phyloP scores from a whole-genome alignment of 2,888 invertebrate species.

The Xestia sexstrigata region DNA sequence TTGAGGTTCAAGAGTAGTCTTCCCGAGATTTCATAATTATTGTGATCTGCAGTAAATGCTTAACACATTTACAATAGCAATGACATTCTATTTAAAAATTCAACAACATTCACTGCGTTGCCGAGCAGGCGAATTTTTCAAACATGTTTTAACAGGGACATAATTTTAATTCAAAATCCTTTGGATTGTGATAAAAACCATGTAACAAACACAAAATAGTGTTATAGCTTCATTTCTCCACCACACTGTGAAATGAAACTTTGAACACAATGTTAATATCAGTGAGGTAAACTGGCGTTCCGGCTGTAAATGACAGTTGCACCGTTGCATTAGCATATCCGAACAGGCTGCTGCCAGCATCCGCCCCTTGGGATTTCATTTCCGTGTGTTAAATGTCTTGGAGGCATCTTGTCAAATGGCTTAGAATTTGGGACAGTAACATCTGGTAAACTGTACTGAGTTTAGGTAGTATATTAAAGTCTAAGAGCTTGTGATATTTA shows the following conservation, averaged over 20 bases:
- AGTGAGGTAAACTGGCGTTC: constrained; percentile 24
- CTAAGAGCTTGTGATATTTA: background rate
- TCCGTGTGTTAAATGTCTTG: constrained; percentile 56
- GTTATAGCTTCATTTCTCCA: background rate
- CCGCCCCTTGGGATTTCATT: constrained; percentile 53
- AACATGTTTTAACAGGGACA: background rate
- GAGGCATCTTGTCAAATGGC: constrained; percentile 47
- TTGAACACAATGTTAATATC: constrained; percentile 35
- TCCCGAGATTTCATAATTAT: background rate
- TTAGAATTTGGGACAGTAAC: constrained; percentile 39
- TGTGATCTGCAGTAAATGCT: background rate
- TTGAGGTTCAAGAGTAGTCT: background rate
- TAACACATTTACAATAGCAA: background rate
- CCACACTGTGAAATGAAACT: constrained; percentile 6
- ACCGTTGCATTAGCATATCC: constrained; percentile 50
- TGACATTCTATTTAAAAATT: background rate
- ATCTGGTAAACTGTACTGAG: constrained; percentile 5
- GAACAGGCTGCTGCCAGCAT: constrained; percentile 42
- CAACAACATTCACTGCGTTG: background rate
- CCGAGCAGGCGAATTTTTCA: background rate
- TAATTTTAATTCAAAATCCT: background rate
- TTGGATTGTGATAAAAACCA: background rate
- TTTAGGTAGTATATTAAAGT: constrained; percentile 13
- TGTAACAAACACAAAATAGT: background rate
- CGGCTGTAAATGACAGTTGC: constrained; percentile 55